Evolutionary conservation across 2,888 invertebrate species (phyloP), one percentile per base, ranked within the genome.

Genomic region (Erannis defoliaria): DNA sequence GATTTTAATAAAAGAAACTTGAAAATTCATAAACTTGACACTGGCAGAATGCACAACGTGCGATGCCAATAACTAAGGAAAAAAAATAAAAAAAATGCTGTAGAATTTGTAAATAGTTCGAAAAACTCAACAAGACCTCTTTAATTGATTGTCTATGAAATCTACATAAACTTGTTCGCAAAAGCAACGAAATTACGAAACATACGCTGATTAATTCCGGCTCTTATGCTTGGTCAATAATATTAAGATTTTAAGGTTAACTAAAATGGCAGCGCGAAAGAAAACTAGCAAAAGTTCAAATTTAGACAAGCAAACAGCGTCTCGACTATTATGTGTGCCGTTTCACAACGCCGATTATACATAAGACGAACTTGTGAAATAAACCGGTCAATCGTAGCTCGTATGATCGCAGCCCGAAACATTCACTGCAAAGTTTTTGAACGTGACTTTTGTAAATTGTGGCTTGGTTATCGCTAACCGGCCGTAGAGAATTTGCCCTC

Each of bases 301-400:
- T 40, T 18, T 19, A 19, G 26, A 40, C 18, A 51, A 14, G 18
- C 19, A 38, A 33, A 49, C 43, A 51, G 9, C 43, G 18, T 54
- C 48, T 29, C 54, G 12, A 19, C 45, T 56, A 56, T 62, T 62
- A 62, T 56, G 62, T 48, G 26, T 51, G 51, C 40, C 31, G 56
- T 62, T 62, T 62, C 62, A 53, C 62, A 62, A 62, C 46, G 26
- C 16, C 10, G 49, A 55, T 53, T 55, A 61, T 61, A 55, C 61
- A 61, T 55, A 61, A 61, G 55, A 61, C 21, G 45, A 55, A 56
- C 51, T 62, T 62, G 62, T 42, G 62, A 62, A 62, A 62, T 9
- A 45, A 62, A 62, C 62, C 56, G 51, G 56, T 62, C 51, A 33
- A 56, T 55, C 9, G 38, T 19, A 46, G 46, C 51, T 43, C 23